These are phyloP conservation scores for Tenualosa ilisha DNA, from an alignment of 2,797 vertebrate genomes.

Conservation along the genomic window DNA sequence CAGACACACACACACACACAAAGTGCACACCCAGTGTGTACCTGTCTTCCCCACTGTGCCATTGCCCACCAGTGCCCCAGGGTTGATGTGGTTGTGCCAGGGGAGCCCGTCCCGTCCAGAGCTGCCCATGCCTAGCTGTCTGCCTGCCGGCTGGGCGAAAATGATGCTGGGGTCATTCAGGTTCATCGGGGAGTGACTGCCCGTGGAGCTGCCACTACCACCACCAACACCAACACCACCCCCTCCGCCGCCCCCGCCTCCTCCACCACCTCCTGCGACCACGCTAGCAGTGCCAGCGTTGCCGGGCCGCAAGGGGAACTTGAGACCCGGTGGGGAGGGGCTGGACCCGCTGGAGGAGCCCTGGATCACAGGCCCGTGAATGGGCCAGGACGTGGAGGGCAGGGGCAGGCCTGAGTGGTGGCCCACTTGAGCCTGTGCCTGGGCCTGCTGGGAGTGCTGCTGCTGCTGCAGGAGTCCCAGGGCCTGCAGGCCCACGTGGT, in stretches of 20 bases:
- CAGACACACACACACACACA: slow-evolving; percentile 28
- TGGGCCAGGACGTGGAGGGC: slow-evolving; percentile 88
- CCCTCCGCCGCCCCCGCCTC: slow-evolving; percentile 28
- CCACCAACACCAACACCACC: slow-evolving; percentile 40
- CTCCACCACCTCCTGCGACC: slow-evolving; percentile 36
- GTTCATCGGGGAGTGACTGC: slow-evolving; percentile 80
- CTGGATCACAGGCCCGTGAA: slow-evolving; percentile 86
- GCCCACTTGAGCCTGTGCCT: slow-evolving; percentile 7
- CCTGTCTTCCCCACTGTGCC: slow-evolving; percentile 92
- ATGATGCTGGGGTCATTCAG: slow-evolving; percentile 99
- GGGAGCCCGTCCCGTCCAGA: slow-evolving; percentile 84
- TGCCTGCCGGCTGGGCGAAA: slow-evolving; percentile 93
- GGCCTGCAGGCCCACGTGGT: slow-evolving; percentile 80
- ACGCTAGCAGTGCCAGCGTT: slow-evolving; percentile 53
- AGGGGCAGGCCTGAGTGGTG: slow-evolving; percentile 71
- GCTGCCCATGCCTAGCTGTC: slow-evolving; percentile 76
- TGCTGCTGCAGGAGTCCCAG: slow-evolving; percentile 84
- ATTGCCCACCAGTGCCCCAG: slow-evolving; percentile 88
- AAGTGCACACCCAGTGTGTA: slow-evolving; percentile 70
- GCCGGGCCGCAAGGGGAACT: slow-evolving; percentile 79
- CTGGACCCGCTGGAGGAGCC: slow-evolving; percentile 67
- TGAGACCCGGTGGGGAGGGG: slow-evolving; percentile 78
- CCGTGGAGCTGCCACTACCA: slow-evolving; percentile 59
- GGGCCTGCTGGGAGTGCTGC: slow-evolving; percentile 77
- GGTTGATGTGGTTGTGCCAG: slow-evolving; percentile 89